Percentiles rank a stretch among this genome's conserved stretches.
Evolutionary conservation across 2,888 invertebrate genomes (phyloP).

Genomic region (Erebia ligea): DNA sequence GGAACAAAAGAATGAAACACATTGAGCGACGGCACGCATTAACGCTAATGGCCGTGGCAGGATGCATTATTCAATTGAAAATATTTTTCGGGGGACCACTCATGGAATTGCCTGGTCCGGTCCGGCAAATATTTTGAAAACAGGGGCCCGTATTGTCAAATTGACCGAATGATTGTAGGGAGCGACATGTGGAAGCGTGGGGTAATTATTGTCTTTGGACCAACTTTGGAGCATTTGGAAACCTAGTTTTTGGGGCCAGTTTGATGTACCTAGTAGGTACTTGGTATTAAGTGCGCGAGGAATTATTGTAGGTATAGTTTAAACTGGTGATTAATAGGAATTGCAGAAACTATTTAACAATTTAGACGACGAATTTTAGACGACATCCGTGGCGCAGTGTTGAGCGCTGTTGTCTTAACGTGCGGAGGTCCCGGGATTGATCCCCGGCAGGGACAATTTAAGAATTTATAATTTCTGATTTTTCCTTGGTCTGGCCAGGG

Average conservation of each 20-base stretch:
- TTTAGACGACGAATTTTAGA: too few species aligned
- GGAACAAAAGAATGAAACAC: conserved; percentile 23
- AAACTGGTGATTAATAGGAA: too few species aligned
- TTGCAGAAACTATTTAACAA: too few species aligned
- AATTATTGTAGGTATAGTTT: too few species aligned
- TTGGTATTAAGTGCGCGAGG: too few species aligned
- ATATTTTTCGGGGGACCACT: conserved; percentile 68
- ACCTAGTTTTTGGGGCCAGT: conserved; percentile 14
- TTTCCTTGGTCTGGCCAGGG: too few species aligned
- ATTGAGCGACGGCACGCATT: conserved; percentile 32
- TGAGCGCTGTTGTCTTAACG: too few species aligned
- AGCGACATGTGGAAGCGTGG: conserved; percentile 35
- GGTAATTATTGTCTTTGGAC: conserved; percentile 17
- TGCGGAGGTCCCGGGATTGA: too few species aligned
- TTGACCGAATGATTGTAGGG: conserved; percentile 76
- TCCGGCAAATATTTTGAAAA: conserved; percentile 78
- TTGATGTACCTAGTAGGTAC: not conserved
- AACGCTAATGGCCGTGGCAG: conserved; percentile 55
- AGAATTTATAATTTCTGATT: too few species aligned
- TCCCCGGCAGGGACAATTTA: too few species aligned
- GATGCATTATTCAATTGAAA: conserved; percentile 77
- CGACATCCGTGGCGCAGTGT: too few species aligned
- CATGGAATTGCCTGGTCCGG: conserved; percentile 72
- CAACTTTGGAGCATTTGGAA: conserved; percentile 14
- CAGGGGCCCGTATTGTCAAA: conserved; percentile 76